A percentile compares a stretch with the other conserved stretches of the same genome.
Evolutionary conservation across 2,888 invertebrate genomes (phyloP).

Genomic region (Drosophila nr. medialis): DNA sequence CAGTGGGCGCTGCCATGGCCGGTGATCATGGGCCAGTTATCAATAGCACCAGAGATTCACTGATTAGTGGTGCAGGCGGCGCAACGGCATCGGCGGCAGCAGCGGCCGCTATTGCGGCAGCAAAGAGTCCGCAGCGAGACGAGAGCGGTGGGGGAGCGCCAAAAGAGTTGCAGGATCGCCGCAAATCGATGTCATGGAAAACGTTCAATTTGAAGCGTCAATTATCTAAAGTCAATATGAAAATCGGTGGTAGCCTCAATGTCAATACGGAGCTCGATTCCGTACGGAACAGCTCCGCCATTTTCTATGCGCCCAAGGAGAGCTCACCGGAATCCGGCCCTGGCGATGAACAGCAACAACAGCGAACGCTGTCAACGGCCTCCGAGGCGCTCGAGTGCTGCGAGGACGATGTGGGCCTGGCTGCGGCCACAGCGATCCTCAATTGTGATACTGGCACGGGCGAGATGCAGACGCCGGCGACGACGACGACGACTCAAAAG

Average conservation of each 20-base stretch:
- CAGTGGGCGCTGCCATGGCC: slow-evolving; percentile 61
- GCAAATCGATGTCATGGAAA: slow-evolving; percentile 90
- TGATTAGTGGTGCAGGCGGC: slow-evolving; percentile 72
- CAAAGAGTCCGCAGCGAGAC: slow-evolving; percentile 77
- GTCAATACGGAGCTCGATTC: slow-evolving; percentile 83
- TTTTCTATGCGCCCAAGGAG: slow-evolving; percentile 80
- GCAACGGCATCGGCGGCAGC: slow-evolving; percentile 42
- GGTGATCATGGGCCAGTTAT: slow-evolving; percentile 40
- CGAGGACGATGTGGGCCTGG: slow-evolving; percentile 62
- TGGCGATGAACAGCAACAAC: slow-evolving; percentile 43
- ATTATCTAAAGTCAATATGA: slow-evolving; percentile 90
- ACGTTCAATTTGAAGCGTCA: slow-evolving; percentile 92
- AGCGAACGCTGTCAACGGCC: slow-evolving; percentile 13
- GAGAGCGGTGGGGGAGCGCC: slow-evolving; percentile 52
- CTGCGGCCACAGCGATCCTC: slow-evolving; percentile 49
- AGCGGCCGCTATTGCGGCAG: slow-evolving; percentile 43
- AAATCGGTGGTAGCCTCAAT: slow-evolving; percentile 75
- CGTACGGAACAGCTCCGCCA: slow-evolving; percentile 84
- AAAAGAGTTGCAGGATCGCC: slow-evolving; percentile 86
- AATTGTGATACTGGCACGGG: slow-evolving; percentile 55
- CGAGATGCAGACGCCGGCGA: slow-evolving; percentile 13
- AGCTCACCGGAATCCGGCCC: slow-evolving; percentile 69
- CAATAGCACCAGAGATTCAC: slow-evolving; percentile 78
- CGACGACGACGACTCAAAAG: slow-evolving; percentile 43
- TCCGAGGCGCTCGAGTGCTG: slow-evolving; percentile 62